Conservation (phyloP, 1,140 invertebrate species). For the Drosophila equinoxialis region DNA sequence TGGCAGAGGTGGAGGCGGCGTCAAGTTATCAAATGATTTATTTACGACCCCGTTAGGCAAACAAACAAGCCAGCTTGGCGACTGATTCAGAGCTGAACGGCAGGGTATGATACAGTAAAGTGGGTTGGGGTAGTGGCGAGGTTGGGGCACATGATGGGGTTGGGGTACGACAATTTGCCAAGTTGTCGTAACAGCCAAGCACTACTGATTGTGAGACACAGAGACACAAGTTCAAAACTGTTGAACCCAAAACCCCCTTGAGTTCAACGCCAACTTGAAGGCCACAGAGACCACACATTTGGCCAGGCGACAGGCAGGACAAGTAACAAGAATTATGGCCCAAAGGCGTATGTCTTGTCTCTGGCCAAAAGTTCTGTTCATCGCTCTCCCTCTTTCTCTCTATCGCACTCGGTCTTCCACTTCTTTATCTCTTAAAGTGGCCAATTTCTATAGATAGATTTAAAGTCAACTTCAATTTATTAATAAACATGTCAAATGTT, state of each 20-base stretch:
- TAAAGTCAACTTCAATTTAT: slow-evolving; percentile 22
- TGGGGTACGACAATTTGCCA: slow-evolving; percentile 63
- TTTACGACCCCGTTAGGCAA: slow-evolving; percentile 76
- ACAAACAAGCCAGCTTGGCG: slow-evolving; percentile 62
- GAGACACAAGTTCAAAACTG: slow-evolving; percentile 68
- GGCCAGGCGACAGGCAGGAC: slow-evolving; percentile 33
- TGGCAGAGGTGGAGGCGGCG: slow-evolving; percentile 43
- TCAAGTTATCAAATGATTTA: slow-evolving; percentile 82
- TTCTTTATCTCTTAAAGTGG: slow-evolving; percentile 5
- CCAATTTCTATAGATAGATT: slow-evolving; percentile 1
- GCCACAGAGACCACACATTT: slow-evolving; percentile 46
- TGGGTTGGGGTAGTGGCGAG: too few species aligned
- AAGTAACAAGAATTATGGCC: slow-evolving; percentile 61
- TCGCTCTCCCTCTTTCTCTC: neutral
- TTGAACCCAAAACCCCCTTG: slow-evolving; percentile 60
- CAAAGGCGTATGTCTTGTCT: slow-evolving; percentile 27
- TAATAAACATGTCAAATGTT: slow-evolving; percentile 17
- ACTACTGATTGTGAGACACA: slow-evolving; percentile 19
- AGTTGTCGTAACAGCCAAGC: slow-evolving; percentile 34
- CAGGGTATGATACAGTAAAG: neutral
- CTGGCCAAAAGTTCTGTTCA: slow-evolving; percentile 6
- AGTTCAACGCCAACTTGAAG: slow-evolving; percentile 26
- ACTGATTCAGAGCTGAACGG: slow-evolving; percentile 9
- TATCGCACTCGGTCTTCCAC: neutral
- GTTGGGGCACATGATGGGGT: neutral